These are phyloP conservation scores for Willisornis vidua DNA, from an alignment of 2,113 vertebrate genomes.

Conservation along the genomic window DNA sequence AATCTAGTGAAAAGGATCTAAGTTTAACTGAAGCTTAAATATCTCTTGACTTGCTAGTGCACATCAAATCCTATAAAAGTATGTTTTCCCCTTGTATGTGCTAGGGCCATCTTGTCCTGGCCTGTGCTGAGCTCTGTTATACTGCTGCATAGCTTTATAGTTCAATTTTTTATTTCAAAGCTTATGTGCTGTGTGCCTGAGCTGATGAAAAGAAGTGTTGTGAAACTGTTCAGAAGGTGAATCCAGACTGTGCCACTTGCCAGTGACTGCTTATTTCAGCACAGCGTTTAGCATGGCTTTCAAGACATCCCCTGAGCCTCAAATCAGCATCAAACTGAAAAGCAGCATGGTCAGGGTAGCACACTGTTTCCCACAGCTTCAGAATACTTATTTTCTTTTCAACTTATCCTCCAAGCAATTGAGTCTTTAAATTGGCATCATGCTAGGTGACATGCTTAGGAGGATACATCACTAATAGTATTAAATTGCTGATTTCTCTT, in stretches of 20 bases:
- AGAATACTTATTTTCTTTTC: slow-evolving; percentile 40
- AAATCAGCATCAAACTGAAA: slow-evolving; percentile 31
- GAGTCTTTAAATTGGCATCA: slow-evolving; percentile 19
- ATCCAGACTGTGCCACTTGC: background rate
- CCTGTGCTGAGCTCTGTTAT: background rate
- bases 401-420: background rate
- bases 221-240: background rate
- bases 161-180: background rate
- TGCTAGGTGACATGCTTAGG: background rate
- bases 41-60: background rate
- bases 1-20: background rate
- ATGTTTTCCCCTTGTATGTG: background rate
- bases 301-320: background rate
- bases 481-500: slow-evolving; percentile 16
- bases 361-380: background rate
- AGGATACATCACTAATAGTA: background rate
- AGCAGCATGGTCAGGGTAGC: background rate
- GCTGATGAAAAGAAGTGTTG: slow-evolving; percentile 14
- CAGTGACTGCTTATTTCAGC: background rate
- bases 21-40: background rate
- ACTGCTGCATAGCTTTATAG: background rate
- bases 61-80: background rate
- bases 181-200: background rate
- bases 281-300: background rate
- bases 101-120: background rate